phyloP scores from a whole-genome alignment of 2,113 vertebrate genomes.

The Poeciliopsis prolifica region DNA sequence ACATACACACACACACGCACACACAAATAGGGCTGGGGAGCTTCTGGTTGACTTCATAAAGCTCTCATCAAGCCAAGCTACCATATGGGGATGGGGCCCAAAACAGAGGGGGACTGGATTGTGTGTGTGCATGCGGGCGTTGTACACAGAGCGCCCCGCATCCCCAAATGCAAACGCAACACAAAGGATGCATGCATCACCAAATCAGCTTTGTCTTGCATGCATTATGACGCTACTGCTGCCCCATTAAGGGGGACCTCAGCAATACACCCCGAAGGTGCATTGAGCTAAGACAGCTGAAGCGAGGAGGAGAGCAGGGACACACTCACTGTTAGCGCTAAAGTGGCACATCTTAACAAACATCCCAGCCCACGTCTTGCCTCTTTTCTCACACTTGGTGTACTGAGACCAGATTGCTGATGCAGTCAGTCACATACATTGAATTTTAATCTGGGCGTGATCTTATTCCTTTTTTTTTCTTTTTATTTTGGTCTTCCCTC shows the following conservation, averaged over 20 bases:
- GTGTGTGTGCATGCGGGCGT: constrained; percentile 38
- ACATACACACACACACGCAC: constrained; percentile 7
- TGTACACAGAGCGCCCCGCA: constrained; percentile 22
- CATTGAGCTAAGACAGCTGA: constrained; percentile 63
- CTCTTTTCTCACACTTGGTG: neutral
- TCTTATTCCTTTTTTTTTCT: constrained; percentile 79
- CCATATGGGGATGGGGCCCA: constrained; percentile 79
- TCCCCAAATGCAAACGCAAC: constrained; percentile 53
- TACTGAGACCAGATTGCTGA: constrained; percentile 53
- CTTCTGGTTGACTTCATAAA: constrained; percentile 78
- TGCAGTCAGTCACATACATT: constrained; percentile 56
- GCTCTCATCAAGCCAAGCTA: constrained; percentile 77
- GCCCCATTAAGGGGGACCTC: constrained; percentile 58
- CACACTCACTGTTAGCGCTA: constrained; percentile 16
- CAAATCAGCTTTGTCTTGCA: constrained; percentile 76
- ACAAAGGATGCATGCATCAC: constrained; percentile 78
- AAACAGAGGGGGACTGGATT: constrained; percentile 69
- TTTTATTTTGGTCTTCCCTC: constrained; percentile 40
- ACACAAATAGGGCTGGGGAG: constrained; percentile 20
- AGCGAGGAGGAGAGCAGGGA: constrained; percentile 46
- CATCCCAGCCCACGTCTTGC: constrained; percentile 1
- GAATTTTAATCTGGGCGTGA: constrained; percentile 82
- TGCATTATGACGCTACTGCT: constrained; percentile 72
- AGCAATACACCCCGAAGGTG: constrained; percentile 66
- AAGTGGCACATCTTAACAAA: constrained; percentile 17